Percentiles rank a stretch among this genome's conserved stretches.
These are phyloP conservation scores for Tenebrio molitor DNA, from an alignment of 1,140 invertebrate species.

Conservation along the genomic window DNA sequence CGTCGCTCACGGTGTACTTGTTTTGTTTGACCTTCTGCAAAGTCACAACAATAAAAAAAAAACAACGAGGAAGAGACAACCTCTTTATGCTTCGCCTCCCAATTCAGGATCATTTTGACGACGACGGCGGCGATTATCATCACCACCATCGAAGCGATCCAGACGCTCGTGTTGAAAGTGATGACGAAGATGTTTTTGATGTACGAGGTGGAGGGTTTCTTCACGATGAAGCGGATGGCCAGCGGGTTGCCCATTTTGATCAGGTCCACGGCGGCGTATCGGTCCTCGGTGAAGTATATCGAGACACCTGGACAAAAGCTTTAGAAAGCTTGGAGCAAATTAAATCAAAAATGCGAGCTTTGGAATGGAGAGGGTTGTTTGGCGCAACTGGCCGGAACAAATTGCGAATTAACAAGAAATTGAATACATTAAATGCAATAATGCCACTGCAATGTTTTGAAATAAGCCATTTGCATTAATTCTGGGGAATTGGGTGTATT, in stretches of 20 bases:
- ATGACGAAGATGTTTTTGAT: conserved; percentile 55
- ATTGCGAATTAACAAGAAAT: too few species aligned
- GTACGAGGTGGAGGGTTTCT: conserved; percentile 54
- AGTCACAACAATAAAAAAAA: conserved; percentile 17
- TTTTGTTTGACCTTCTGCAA: conserved; percentile 46
- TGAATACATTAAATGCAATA: too few species aligned
- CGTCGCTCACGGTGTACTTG: conserved; percentile 52
- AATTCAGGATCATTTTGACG: conserved; percentile 15
- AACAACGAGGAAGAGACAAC: not conserved
- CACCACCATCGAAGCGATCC: conserved; percentile 42
- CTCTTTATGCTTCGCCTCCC: conserved; percentile 22
- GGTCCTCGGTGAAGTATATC: conserved; percentile 43
- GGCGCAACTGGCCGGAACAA: too few species aligned
- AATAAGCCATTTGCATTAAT: too few species aligned
- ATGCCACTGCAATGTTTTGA: too few species aligned
- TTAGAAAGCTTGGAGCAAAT: conserved; percentile 22
- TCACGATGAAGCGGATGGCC: conserved; percentile 50
- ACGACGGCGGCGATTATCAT: conserved; percentile 2
- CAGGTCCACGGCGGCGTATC: conserved; percentile 41
- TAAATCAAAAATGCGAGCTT: conserved; percentile 5
- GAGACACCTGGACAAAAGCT: conserved; percentile 26
- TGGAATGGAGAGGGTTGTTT: too few species aligned
- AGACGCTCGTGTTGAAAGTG: conserved; percentile 51
- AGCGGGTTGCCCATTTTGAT: conserved; percentile 47
- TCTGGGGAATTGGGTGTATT: too few species aligned